Conservation (phyloP, 1,140 invertebrate species). For the Ctenoplectra terminalis region DNA sequence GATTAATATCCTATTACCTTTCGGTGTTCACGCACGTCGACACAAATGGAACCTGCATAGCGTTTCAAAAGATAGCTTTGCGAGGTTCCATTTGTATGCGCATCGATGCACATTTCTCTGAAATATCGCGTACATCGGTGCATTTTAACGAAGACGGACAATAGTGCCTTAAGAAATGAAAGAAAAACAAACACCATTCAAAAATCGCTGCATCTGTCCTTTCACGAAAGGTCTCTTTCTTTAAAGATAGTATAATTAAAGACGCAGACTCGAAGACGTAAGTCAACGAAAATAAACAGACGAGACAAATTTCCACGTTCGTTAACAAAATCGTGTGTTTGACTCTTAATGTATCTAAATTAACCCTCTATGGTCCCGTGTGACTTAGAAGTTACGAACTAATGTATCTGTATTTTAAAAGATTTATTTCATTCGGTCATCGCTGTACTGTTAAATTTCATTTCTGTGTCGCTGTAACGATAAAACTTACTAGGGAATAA, state of each 20-base stretch:
- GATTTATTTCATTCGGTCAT: too few relatives aligned
- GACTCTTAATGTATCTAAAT: too few relatives aligned
- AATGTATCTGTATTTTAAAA: too few relatives aligned
- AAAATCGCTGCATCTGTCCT: not conserved
- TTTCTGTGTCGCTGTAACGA: too few relatives aligned
- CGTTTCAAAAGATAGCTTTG: conserved; percentile 14
- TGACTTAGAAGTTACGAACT: too few relatives aligned
- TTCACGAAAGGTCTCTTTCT: not conserved
- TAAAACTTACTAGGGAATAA: too few relatives aligned
- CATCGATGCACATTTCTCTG: conserved; percentile 26
- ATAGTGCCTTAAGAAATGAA: not conserved
- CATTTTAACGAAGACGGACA: conserved; percentile 23
- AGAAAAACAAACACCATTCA: not conserved
- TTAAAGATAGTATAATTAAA: not conserved
- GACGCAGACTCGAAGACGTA: not conserved
- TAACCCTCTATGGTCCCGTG: too few relatives aligned
- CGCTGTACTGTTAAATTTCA: too few relatives aligned
- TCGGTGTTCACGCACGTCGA: not conserved
- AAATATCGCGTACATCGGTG: conserved; percentile 8
- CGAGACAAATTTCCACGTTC: not conserved
- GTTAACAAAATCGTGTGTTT: not conserved
- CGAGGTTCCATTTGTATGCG: conserved; percentile 29
- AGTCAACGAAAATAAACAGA: not conserved
- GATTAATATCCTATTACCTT: conserved; percentile 43
- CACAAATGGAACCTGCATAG: conserved; percentile 15